These are phyloP conservation scores for Actinostola sp. DNA, from an alignment of 92 coral and sea anemone genomes.

Conservation along the genomic window DNA sequence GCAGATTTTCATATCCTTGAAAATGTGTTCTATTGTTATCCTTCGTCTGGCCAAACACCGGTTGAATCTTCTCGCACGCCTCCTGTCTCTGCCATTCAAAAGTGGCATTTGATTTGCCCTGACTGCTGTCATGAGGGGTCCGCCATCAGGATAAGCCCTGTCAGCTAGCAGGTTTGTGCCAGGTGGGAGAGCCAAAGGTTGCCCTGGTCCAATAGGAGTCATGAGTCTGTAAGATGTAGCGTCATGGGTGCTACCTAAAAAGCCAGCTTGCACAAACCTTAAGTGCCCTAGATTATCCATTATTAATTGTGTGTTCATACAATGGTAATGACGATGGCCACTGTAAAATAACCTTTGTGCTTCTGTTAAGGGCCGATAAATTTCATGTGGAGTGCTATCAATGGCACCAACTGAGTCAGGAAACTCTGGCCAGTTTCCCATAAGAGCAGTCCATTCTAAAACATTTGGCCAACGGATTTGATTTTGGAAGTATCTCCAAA, in stretches of 20 bases:
- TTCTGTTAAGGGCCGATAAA: too few species aligned
- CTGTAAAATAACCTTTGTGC: conserved; percentile 13
- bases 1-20: conserved; percentile 16
- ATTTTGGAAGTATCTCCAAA: conserved; percentile 46
- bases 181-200: not conserved
- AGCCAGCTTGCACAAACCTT: not conserved
- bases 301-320: not conserved
- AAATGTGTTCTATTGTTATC: conserved; percentile 14
- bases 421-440: conserved; percentile 20
- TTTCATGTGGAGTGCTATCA: conserved; percentile 8
- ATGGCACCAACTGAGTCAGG: conserved; percentile 17
- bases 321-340: conserved; percentile 1
- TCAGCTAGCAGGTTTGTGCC: not conserved
- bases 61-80: conserved; percentile 19
- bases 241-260: too few species aligned
- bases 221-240: not conserved
- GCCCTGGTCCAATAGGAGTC: not conserved
- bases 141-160: conserved; percentile 19
- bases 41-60: not conserved
- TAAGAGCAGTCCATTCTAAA: conserved; percentile 32
- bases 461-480: conserved; percentile 49
- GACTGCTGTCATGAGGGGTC: conserved; percentile 1
- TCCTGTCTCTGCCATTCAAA: not conserved
- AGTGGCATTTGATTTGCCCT: not conserved
- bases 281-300: conserved; percentile 7